Evolutionary conservation across 2,888 invertebrate species (phyloP).

Genomic region (Villa cingulata): DNA sequence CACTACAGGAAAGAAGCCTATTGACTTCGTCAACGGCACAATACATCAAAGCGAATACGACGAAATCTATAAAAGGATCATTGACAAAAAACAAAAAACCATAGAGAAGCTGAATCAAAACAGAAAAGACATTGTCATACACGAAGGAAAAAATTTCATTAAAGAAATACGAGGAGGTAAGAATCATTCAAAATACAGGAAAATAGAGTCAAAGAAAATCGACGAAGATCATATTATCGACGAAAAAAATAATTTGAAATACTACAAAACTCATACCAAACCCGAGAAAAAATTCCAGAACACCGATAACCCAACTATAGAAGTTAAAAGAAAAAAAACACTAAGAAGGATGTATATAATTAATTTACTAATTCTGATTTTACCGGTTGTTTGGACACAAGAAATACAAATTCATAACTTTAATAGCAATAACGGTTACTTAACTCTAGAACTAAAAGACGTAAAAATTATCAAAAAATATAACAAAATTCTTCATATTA

Average conservation of each 20-base stretch:
- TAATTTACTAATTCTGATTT: neutral
- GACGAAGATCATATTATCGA: neutral
- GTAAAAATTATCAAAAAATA: no score
- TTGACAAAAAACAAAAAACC: neutral
- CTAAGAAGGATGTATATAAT: neutral
- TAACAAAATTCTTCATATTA: neutral
- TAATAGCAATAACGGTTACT: conserved; percentile 1
- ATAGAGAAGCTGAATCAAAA: neutral
- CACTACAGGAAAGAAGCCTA: conserved; percentile 4
- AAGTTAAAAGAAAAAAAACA: neutral
- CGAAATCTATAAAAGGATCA: neutral
- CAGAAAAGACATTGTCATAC: neutral
- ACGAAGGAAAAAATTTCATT: neutral
- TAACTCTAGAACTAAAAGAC: neutral
- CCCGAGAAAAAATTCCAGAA: neutral
- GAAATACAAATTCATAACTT: neutral
- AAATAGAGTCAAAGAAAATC: neutral
- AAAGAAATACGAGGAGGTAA: neutral
- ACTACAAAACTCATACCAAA: neutral
- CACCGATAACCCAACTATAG: neutral
- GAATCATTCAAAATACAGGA: neutral
- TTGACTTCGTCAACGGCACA: conserved; percentile 2
- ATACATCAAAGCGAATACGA: neutral
- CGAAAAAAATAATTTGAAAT: neutral
- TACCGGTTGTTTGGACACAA: neutral